phyloP scores from a whole-genome alignment of 2,888 invertebrate genomes.

The Athetis lepigone region DNA sequence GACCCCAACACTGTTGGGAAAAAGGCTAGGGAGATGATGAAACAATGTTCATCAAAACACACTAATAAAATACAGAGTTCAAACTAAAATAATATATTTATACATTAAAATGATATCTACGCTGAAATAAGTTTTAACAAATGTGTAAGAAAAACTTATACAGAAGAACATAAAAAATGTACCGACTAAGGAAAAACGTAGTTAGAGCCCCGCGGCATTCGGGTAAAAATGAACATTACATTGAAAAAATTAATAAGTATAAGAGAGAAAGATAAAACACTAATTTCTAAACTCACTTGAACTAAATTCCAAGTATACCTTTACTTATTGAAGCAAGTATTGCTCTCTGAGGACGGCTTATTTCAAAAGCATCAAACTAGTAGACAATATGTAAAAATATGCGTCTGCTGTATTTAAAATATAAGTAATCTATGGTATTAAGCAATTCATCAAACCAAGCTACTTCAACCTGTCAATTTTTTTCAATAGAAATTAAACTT shows the following conservation, averaged over 20 bases:
- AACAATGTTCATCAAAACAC: background rate
- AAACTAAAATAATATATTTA: constrained; percentile 16
- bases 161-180: background rate
- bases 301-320: background rate
- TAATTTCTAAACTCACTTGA: background rate
- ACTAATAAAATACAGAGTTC: constrained; percentile 1
- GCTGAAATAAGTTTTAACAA: background rate
- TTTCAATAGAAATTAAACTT: too few relatives aligned
- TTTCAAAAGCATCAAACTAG: constrained; percentile 5
- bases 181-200: background rate
- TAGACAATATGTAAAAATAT: constrained; percentile 1
- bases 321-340: constrained; percentile 7
- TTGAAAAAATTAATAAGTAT: background rate
- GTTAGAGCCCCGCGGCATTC: background rate
- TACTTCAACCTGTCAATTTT: too few relatives aligned
- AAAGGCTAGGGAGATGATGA: too few relatives aligned
- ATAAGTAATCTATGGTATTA: constrained; percentile 4
- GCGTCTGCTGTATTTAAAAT: background rate
- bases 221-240: background rate
- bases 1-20: too few relatives aligned
- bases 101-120: background rate
- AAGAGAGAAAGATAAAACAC: background rate
- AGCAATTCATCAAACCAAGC: background rate
- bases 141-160: background rate
- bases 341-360: constrained; percentile 20